Evolutionary conservation across 1,140 invertebrate genomes (phyloP), one percentile per base, ranked within the genome.

Genomic region (Drosophila nasuta): DNA sequence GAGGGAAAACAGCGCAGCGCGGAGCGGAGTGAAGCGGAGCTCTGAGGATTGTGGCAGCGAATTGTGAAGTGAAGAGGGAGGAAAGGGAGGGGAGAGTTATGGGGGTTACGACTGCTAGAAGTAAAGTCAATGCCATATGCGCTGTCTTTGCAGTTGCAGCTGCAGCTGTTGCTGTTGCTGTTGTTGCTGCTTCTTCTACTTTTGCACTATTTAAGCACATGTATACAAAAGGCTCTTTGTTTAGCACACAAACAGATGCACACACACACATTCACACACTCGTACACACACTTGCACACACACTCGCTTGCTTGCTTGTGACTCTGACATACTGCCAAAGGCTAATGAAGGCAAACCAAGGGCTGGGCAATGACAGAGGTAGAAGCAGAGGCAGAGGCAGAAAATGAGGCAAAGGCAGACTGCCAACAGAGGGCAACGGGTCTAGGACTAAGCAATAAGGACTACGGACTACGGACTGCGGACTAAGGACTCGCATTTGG

Each of bases 321-420:
- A 78, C 81, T 82, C 82, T 86, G 82, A 86, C 82, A 87, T 74
- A 87, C 82, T 87, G 82, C 82, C 82, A 86, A 86, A 87, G 82
- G 82, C 82, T 86, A 86, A 86, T 86, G 82, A 86, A 86, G 82
- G 82, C 82, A 70, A 63, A 71, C 58, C 56, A 67, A 54, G 51
- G 45, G 41, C 46, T 57, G 35, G 20, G 48, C n/a, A 15, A n/a
- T n/a, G 66, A 43, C n/a, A 46, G 49, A 13, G 63, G 30, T 28
- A 46, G 56, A 15, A 30, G 20, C 28, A 13, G 20, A 25, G 3
- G 20, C 4, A 25, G 20, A 25, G 4, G 20, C 20, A n/a, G n/a
- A n/a, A n/a, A n/a, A n/a, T n/a, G n/a, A n/a, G n/a, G n/a, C n/a
- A n/a, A n/a, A n/a, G 20, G 20, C 20, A 25, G 20, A 25, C 20